Base-by-base conservation (phyloP, 2,888 invertebrate species). In the Drosophila pegasa region DNA sequence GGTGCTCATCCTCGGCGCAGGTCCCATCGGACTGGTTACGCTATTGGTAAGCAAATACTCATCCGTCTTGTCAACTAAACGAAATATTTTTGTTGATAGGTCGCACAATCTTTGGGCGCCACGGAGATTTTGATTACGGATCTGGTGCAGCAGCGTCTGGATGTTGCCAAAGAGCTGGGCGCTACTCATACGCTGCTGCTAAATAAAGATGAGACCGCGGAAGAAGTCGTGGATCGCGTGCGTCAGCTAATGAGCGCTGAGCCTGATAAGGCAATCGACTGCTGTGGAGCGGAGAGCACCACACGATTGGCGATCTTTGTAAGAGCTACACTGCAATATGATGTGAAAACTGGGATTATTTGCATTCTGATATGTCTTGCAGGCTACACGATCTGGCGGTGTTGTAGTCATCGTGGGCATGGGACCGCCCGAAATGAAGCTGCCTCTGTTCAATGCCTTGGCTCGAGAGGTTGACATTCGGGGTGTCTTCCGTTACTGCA, bases 401-500 rank as follows among this genome's bases (percentile, higher is more conserved):
- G 94, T 94, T 56, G 95, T 96, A 6, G 96, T 98, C 52, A 92
- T 98, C 74, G 97, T 99, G 29, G 99, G 99, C 12, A 94, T 97
- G 94, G 98, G 98, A 37, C 94, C 95, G 61, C 91, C 95, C 0
- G 96, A 97, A 92, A 94, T 96, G 57, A 96, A 94, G 71, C 89
- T 99, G 67, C 98, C 98, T 2, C 93, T 99, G 41, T 95, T 97
- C 0, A 95, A 95, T 87, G 97, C 98, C 2, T 93, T 97, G 27
- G 93, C 95, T 0, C 93, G 97, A 57, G 98, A 99, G 93, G 96
- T 99, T 10, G 98, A 98, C 92, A 96, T 99, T 75, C 94, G 96
- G 70, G 99, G 99, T 72, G 95, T 98, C 63, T 99, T 99, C 93
- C 94, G 99, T 92, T 99, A 99, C 90, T 96, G 94, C 72, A 98